phyloP scores from a whole-genome alignment of 2,113 vertebrate species.

The Panthera tigris region DNA sequence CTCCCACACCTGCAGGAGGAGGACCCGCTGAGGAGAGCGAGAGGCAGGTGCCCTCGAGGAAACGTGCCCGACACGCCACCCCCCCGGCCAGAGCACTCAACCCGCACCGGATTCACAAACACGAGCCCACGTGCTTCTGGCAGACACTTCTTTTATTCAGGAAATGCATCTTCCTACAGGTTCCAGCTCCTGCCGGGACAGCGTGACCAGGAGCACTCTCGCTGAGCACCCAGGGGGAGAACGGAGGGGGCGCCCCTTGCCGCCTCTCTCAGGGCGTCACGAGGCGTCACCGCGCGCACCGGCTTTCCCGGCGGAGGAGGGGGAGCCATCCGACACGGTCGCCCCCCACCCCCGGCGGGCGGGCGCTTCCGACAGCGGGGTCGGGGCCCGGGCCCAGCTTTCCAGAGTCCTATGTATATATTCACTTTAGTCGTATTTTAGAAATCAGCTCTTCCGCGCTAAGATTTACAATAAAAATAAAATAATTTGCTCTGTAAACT shows the following conservation, averaged over 20 bases:
- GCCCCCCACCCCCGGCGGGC: too few relatives aligned
- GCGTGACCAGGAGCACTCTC: not conserved
- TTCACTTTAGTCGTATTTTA: constrained; percentile 58
- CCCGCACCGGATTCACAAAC: not conserved
- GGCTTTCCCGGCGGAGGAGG: not conserved
- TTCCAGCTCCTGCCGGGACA: not conserved
- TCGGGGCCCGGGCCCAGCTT: not conserved
- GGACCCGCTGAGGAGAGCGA: not conserved
- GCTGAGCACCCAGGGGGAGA: too few relatives aligned
- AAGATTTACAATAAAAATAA: constrained; percentile 85
- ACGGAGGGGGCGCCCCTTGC: fast-evolving
- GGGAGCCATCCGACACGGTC: fast-evolving
- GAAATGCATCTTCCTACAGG: not conserved
- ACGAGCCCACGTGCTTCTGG: not conserved
- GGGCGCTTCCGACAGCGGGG: fast-evolving
- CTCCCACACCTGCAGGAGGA: not conserved
- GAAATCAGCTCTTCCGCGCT: constrained; percentile 71
- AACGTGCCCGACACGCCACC: fast-evolving
- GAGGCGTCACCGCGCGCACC: too few relatives aligned
- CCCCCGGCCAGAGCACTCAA: fast-evolving
- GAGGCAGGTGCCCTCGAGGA: fast-evolving
- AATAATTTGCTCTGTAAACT: constrained; percentile 76
- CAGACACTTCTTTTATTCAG: constrained; percentile 62
- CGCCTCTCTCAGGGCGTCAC: not conserved
- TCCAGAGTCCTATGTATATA: not conserved